phyloP scores from a whole-genome alignment of 92 coral and sea anemone species.

The Ricordea florida region DNA sequence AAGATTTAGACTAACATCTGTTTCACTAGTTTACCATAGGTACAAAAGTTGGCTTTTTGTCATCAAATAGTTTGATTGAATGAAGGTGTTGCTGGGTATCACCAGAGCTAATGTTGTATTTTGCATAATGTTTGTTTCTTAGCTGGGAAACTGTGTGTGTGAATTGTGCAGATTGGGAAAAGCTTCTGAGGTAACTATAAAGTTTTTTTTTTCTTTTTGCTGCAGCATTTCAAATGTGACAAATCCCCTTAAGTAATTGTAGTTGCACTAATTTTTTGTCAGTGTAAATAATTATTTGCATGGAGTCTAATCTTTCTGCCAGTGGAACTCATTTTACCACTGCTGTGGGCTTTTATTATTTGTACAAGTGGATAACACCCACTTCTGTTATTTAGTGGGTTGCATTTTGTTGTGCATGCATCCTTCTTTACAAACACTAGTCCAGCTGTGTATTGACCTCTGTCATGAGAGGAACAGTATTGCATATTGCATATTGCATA shows the following conservation, averaged over 20 bases:
- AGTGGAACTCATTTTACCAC: background rate
- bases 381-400: background rate
- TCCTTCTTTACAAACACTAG: no score
- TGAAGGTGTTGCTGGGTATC: slow-evolving; percentile 19
- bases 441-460: no score
- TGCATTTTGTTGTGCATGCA: background rate
- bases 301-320: background rate
- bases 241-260: no score
- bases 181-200: slow-evolving; percentile 69
- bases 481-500: no score
- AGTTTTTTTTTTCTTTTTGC: background rate
- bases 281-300: background rate
- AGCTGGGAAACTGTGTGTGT: slow-evolving; percentile 91
- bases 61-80: background rate
- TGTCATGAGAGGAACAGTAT: no score
- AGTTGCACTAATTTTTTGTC: background rate
- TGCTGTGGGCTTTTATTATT: background rate
- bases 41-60: background rate
- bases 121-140: slow-evolving; percentile 22
- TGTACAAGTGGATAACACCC: background rate
- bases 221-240: no score
- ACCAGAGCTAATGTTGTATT: slow-evolving; percentile 16
- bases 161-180: slow-evolving; percentile 74
- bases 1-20: no score
- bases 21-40: no score